Evolutionary conservation across 2,888 invertebrate species (phyloP), one percentile per base, ranked within the genome.

Genomic region (Oscheius myriophilus): DNA sequence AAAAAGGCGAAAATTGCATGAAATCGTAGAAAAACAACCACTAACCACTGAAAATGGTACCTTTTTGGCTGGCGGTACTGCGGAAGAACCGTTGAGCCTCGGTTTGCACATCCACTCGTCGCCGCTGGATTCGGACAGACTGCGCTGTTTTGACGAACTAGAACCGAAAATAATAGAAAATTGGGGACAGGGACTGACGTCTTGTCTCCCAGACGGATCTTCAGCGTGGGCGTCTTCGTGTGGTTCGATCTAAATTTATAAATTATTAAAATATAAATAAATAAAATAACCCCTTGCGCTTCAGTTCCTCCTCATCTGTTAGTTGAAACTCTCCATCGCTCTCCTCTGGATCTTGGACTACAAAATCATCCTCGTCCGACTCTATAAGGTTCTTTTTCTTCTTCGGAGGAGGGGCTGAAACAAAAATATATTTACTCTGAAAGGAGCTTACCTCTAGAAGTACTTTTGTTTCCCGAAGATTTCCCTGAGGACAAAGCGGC

Each of bases 121-220:
- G 12, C 74, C 76, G 54, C 72, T 73, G 0, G 74, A 73, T 58
- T 77, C 77, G 0, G 77, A 77, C 0, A 77, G 67, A 9, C 71
- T 74, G 23, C 69, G n/a, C 18, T 68, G 43, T 39, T 70, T 64
- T 16, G 49, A 49, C 9, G 49, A 49, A 16, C 11, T 57, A 4
- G n/a, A 52, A n/a, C 3, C 23, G 16, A 45, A 46, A 45, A 45
- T 11, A 23, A 4, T n/a, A 54, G 14, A 26, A 54, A 25, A 54
- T 23, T 54, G 12, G 26, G 6, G 14, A 54, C 9, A 39, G 16
- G 39, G 53, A 54, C 14, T n/a, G 26, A 11, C 26, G 26, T 7
- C 16, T 54, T n/a, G 39, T 14, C 21, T 54, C 26, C 33, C 55
- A 39, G 26, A 61, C 61, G 21, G 46, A 46, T 12, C 45, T 14